Conservation (phyloP, 2,113 vertebrate species). For the Ciconia maguari region DNA sequence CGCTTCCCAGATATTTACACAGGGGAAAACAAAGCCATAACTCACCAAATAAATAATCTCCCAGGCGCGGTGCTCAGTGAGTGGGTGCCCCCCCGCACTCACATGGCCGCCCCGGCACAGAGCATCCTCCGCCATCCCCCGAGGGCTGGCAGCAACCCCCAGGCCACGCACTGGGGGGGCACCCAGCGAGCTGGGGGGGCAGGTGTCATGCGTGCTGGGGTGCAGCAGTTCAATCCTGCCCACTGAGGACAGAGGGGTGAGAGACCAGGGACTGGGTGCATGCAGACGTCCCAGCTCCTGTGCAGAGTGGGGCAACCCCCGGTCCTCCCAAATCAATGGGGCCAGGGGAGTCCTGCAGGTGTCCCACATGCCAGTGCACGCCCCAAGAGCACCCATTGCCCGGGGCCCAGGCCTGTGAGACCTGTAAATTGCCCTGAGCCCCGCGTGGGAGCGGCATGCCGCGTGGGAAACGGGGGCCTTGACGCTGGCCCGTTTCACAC, state of each 20-base stretch:
- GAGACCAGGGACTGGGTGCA: not conserved
- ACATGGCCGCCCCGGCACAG: not conserved
- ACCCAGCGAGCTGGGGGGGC: not conserved
- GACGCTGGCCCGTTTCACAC: not conserved
- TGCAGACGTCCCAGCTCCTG: not conserved
- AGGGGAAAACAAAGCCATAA: slow-evolving; percentile 59
- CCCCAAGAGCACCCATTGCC: not conserved
- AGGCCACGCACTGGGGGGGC: not conserved
- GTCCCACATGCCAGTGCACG: not conserved
- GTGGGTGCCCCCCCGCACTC: rapidly evolving
- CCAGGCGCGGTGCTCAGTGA: rapidly evolving
- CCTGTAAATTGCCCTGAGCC: not conserved
- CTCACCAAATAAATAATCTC: slow-evolving; percentile 43
- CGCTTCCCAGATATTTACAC: slow-evolving; percentile 53
- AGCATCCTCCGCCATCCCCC: not conserved
- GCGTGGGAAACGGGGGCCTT: not conserved
- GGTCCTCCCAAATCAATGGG: rapidly evolving
- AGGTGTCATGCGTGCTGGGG: not conserved
- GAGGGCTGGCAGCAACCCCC: not conserved
- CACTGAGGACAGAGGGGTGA: not conserved
- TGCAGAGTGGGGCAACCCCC: not conserved
- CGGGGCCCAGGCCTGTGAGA: not conserved
- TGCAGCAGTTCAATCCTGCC: not conserved
- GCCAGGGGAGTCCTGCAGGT: not conserved
- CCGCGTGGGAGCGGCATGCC: rapidly evolving